Percentiles rank a stretch among this genome's conserved stretches.
Conservation (phyloP, 1,140 invertebrate genomes). For the Elymnias hypermnestra region DNA sequence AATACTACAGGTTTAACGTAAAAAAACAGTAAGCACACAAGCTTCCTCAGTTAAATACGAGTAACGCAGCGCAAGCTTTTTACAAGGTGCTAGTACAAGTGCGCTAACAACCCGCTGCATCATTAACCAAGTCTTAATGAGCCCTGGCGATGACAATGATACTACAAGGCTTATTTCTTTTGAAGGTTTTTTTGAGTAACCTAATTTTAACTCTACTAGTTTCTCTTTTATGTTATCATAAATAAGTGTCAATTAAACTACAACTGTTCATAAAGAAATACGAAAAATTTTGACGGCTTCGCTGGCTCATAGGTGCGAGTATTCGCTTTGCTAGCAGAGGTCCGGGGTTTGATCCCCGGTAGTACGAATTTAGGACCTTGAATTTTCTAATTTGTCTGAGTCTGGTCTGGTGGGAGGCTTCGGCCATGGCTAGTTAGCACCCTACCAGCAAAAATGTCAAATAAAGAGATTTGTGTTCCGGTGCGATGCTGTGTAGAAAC, state of each 20-base stretch:
- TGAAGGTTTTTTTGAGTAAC: slow-evolving; percentile 4
- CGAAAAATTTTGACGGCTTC: no score
- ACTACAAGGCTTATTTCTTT: slow-evolving; percentile 4
- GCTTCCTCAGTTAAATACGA: slow-evolving; percentile 1
- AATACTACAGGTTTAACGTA: background rate
- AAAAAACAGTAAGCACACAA: slow-evolving; percentile 1
- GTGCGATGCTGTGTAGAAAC: no score
- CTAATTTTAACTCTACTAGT: background rate
- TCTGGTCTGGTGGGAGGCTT: no score
- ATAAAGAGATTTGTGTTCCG: no score
- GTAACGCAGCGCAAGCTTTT: slow-evolving; percentile 8
- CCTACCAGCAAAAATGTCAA: no score
- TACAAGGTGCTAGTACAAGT: slow-evolving; percentile 13
- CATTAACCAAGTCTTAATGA: slow-evolving; percentile 20
- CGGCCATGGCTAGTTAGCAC: no score
- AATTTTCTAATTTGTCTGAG: no score
- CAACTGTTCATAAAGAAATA: no score
- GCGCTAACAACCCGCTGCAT: slow-evolving; percentile 21
- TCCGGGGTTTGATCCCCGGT: no score
- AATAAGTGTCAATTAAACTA: background rate
- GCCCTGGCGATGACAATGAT: slow-evolving; percentile 5
- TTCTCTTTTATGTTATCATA: background rate
- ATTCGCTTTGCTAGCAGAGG: no score
- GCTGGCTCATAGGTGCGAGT: no score
- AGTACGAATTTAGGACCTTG: no score